Evolutionary conservation across 2,888 invertebrate species (phyloP), one percentile per base, ranked within the genome.

Genomic region (Marasmarcha lunaedactyla): DNA sequence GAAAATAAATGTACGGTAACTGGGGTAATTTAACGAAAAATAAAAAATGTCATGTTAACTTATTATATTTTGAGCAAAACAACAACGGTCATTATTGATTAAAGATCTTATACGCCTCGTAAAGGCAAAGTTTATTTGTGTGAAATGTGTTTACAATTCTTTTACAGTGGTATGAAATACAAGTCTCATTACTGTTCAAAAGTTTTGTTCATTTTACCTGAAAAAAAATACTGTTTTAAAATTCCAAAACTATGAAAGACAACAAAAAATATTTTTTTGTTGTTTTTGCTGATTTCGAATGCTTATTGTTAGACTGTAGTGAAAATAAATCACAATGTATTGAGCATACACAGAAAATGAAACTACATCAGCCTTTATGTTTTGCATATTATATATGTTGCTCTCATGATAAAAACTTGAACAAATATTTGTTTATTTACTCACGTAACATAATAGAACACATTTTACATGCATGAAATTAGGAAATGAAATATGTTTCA

Each of bases 311-410:
- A 12, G 37, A 41, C 15, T 39, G 14, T 36, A 11, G 14, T 27
- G 30, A 35, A n/a, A 33, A 14, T 33, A 37, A 36, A n/a, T 33
- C 37, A 10, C n/a, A n/a, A n/a, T n/a, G n/a, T n/a, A n/a, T n/a
- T n/a, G 14, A 33, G 11, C 40, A 39, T 36, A 45, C 44, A 27
- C 15, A n/a, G 7, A 37, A 14, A 2, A n/a, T 33, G 14, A 42
- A 44, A 40, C 13, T 38, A 12, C 48, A 50, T 35, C 14, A 42
- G 14, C 45, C 48, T 1, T 44, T 44, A 37, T 38, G 44, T 40
- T 50, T 50, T 37, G 50, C 34, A 11, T 46, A 43, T 34, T 46
- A 50, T 30, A 43, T 50, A 20, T 45, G 43, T 14, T 50, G 47
- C 35, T 44, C 38, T 6, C 44, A 47, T 35, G 40, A 50, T 37